phyloP scores from a whole-genome alignment of 2,797 vertebrate species.

The Lepidocolaptes lacrymiger region DNA sequence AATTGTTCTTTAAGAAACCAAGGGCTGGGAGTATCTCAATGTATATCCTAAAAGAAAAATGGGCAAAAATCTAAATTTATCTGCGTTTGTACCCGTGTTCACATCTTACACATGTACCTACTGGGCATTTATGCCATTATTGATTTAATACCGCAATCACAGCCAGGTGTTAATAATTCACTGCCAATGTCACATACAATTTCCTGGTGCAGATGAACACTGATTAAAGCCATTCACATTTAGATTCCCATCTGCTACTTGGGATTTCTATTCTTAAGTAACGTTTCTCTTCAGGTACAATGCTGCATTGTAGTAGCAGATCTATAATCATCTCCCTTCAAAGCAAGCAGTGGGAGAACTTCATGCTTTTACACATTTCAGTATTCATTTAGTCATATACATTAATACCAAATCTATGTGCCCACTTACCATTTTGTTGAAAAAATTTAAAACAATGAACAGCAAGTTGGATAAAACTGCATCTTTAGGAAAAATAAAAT shows the following conservation, averaged over 20 bases:
- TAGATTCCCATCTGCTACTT: neutral
- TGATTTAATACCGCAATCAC: neutral
- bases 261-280: neutral
- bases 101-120: neutral
- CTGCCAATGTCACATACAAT: accelerated
- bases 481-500: neutral
- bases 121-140: neutral
- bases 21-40: neutral
- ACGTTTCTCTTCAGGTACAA: neutral
- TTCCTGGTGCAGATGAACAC: neutral
- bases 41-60: neutral
- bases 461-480: neutral
- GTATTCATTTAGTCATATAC: neutral
- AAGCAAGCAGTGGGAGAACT: neutral
- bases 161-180: neutral
- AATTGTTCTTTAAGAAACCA: neutral
- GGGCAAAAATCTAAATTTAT: neutral
- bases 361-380: neutral
- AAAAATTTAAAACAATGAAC: neutral
- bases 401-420: neutral
- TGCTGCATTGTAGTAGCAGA: neutral
- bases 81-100: neutral
- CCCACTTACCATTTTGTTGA: neutral
- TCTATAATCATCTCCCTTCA: neutral
- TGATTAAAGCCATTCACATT: neutral